Conservation (phyloP, 2,113 vertebrate species). For the Leptosomus discolor region DNA sequence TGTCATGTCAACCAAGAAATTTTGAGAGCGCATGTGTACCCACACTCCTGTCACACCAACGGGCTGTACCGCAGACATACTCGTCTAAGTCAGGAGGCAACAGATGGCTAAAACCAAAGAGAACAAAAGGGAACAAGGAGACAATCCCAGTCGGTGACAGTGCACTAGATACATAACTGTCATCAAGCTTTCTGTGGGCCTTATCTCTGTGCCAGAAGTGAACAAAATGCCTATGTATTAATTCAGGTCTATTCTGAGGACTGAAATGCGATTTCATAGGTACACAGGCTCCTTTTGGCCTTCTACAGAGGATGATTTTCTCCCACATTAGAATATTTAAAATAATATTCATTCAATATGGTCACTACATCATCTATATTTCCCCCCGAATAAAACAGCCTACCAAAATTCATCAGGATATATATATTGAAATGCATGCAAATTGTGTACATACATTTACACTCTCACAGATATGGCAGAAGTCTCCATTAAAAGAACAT, state of each 20-base stretch:
- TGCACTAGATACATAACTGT: neutral
- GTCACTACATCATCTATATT: neutral
- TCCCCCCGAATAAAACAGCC: neutral
- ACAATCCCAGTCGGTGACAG: neutral
- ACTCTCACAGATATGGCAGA: neutral
- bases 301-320: neutral
- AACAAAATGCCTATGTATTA: neutral
- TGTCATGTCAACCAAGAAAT: neutral
- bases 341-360: neutral
- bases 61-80: neutral
- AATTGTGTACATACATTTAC: slow-evolving; percentile 20
- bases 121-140: neutral
- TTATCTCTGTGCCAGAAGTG: neutral
- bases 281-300: neutral
- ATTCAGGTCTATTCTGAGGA: neutral
- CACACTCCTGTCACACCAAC: rapidly evolving
- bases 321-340: neutral
- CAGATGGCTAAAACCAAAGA: neutral
- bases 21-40: rapidly evolving
- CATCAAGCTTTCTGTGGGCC: neutral
- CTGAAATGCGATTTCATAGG: slow-evolving; percentile 2
- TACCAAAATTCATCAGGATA: slow-evolving; percentile 10
- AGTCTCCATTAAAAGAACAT: slow-evolving; percentile 66
- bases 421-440: slow-evolving; percentile 24
- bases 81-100: neutral